Conservation (phyloP, 2,888 invertebrate species). For the Harpalus rufipes region DNA sequence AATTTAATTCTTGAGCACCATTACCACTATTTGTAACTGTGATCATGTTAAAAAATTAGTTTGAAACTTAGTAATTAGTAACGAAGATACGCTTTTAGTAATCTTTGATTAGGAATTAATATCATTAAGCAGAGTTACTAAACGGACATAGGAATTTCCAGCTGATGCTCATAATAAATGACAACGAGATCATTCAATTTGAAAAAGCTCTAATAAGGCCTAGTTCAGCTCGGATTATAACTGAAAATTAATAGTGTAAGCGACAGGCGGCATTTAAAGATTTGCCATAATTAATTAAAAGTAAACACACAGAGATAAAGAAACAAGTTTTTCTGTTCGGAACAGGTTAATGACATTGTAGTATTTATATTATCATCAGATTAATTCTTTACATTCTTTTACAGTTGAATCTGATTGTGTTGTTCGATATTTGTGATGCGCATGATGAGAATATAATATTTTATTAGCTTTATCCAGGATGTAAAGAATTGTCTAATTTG, state of each 20-base stretch:
- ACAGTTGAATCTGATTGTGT: slow-evolving; percentile 39
- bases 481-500: slow-evolving; percentile 28
- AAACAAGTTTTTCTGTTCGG: slow-evolving; percentile 56
- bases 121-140: slow-evolving; percentile 40
- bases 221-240: slow-evolving; percentile 30
- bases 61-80: slow-evolving; percentile 1
- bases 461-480: slow-evolving; percentile 28
- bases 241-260: slow-evolving; percentile 52
- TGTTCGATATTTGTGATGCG: slow-evolving; percentile 6
- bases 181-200: slow-evolving; percentile 46
- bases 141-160: slow-evolving; percentile 46
- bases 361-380: slow-evolving; percentile 45
- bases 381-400: slow-evolving; percentile 40
- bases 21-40: neutral
- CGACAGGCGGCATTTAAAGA: slow-evolving; percentile 59
- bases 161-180: slow-evolving; percentile 51
- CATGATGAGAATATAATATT: slow-evolving; percentile 48
- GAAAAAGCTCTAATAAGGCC: slow-evolving; percentile 49
- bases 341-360: slow-evolving; percentile 52
- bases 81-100: neutral
- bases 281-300: slow-evolving; percentile 63
- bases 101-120: slow-evolving; percentile 37
- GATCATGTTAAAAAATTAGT: neutral
- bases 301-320: slow-evolving; percentile 47
- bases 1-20: neutral